Evolutionary conservation across 2,113 vertebrate genomes (phyloP), one percentile per base, ranked within the genome.

Genomic region (pig (Sus scrofa)): DNA sequence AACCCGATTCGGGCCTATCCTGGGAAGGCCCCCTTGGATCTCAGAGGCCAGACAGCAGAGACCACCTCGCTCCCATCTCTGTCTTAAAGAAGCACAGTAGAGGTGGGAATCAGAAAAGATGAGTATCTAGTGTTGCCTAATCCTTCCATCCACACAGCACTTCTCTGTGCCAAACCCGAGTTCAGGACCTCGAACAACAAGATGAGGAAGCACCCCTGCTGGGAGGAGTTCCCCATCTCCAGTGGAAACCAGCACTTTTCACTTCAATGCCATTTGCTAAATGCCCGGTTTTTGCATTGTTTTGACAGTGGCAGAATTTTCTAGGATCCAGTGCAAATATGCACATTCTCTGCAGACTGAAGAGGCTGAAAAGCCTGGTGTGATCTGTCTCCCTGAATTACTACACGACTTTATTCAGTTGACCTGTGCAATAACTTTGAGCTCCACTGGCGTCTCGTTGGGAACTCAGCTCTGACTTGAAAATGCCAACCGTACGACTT

Each of bases 331-430:
- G 54, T 11, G 10, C 58, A 96, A 79, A 91, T 37, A 19, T 58
- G 13, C 44, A 8, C n/a, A 9, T 92, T 37, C 37, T 86, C 60
- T 62, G 34, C 22, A 82, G 56, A 32, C 24, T 62, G 65, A 62
- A 50, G 26, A 78, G 52, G 20, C 70, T 87, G 62, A 74, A 58
- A 82, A 58, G 70, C 27, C 39, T 65, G 16, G 15, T 56, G 26
- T 89, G 30, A 56, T 70, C 86, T 86, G 56, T 81, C 82, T 89
- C 39, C 50, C 50, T 82, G 71, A 78, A 85, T 89, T 11, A 86
- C 58, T 54, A 14, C 32, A 93, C n/a, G 15, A 26, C 50, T 79
- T 34, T 77, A 77, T 19, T 30, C 54, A 52, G 32, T n/a, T 78
- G 67, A 78, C 67, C 10, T 11, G 15, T 37, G 22, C 91, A 73